Base-by-base conservation (phyloP, 92 coral and sea anemone genomes). In the Epizoanthus rinbou region DNA sequence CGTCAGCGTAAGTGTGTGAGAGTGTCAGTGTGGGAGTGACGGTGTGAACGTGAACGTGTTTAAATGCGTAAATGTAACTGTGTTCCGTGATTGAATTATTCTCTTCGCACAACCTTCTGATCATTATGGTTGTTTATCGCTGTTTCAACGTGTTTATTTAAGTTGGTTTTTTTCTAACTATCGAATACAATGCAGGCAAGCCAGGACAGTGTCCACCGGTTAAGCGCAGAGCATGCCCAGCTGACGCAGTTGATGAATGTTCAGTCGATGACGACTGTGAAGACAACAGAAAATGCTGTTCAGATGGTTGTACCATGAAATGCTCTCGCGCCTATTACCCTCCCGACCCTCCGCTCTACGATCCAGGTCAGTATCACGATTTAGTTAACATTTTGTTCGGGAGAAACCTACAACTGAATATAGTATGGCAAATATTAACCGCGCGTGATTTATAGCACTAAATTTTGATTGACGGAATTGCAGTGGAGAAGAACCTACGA, bases 291-390 rank as follows among this genome's bases (percentile, higher is more conserved):
- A 65, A 65, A 28, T 65, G 70, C 70, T 65, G 70, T 37, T 24
- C 25, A 3, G 70, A 65, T 28, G 70, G 70, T 18, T 65, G 70
- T 28, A 17, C 18, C 21, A 65, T 10, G 70, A 65, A 65, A 25
- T 65, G 70, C 70, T 23, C 70, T 37, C 39, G 14, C 43, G 25
- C 39, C 43, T 33, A 23, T 65, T 18, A 3, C 18, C 24, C 70
- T 3, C 70, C 70, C 39, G 70, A 65, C n/a, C 39, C 43, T 24
- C 70, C 70, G 17, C 70, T 41, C 70, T 65, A 65, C 37, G 70
- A 65, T 17, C 70, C 70, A 65, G 70, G 70, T 65, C 31, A 25
- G 39, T 65, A 5, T 63, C 28, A n/a, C 23, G 13, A 65, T 65
- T 65, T 23, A 18, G 9, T 7, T 59, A 59, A 59, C 18, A 65